Evolutionary conservation across 2,113 vertebrate species (phyloP), one percentile per base, ranked within the genome.

Genomic region (Sarotherodon lohbergeri): DNA sequence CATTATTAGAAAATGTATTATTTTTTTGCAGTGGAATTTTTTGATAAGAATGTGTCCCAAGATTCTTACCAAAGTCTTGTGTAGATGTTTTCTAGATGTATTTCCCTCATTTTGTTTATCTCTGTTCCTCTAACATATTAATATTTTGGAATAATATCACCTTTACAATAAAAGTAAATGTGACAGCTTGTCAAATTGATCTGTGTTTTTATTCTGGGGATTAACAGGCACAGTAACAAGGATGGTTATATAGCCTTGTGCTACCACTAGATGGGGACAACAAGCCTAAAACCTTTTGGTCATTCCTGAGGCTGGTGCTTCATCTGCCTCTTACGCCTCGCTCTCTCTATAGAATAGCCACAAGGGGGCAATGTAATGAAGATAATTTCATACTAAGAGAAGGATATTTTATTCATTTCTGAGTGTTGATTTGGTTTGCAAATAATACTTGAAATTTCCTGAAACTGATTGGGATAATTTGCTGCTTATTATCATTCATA

Each of bases 111-210:
- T 82, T 94, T 89, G 90, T 93, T 93, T 89, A 88, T 89, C 85
- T 90, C 82, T 92, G 83, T 92, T 91, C 89, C 91, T 90, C 89
- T 95, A 95, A 95, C 94, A 95, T 94, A 92, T 96, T 97, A 94
- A 96, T 97, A 96, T 96, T 98, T 98, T 98, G 97, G 96, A 96
- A 97, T 98, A 97, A 97, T 97, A 97, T 97, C 96, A 97, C 96
- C 96, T 98, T 98, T 98, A 97, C 97, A 98, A 98, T 97, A 96
- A 97, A 97, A 96, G 93, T 95, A 93, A 96, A 95, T 82, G 94
- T 96, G 95, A 96, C 88, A 95, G 93, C 84, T 89, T 93, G 91
- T 91, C 89, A 93, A 76, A 84, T 80, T 88, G 22, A 84, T 90
- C 57, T 85, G 90, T 90, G 34, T 71, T 89, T 91, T 94, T 86